Evolutionary conservation across 2,797 vertebrate genomes (phyloP).

Genomic region (Lacerta agilis): DNA sequence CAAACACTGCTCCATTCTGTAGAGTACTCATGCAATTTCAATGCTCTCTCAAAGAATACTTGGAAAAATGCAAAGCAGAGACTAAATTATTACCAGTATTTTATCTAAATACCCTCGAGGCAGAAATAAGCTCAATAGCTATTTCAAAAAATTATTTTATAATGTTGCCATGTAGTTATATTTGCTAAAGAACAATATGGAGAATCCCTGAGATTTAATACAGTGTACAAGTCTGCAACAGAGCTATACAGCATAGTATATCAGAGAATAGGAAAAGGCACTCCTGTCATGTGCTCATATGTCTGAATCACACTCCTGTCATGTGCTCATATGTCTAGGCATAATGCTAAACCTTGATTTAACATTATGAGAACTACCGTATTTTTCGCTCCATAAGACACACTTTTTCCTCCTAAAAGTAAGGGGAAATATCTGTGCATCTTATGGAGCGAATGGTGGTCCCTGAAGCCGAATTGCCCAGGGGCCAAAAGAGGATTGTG

Average conservation of each 20-base stretch:
- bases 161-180: conserved; percentile 48
- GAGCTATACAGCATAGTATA: too few relatives aligned
- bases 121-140: neutral
- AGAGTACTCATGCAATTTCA: neutral
- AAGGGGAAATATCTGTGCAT: too few relatives aligned
- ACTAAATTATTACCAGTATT: neutral
- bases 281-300: neutral
- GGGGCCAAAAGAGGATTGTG: too few relatives aligned
- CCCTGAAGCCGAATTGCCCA: too few relatives aligned
- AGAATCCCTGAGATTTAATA: conserved; percentile 61
- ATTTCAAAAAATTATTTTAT: conserved; percentile 12
- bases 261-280: too few relatives aligned
- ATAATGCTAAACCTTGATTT: too few relatives aligned
- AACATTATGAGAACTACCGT: too few relatives aligned
- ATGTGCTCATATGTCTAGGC: neutral
- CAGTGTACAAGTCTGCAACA: conserved; percentile 48
- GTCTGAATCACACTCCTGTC: neutral
- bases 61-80: neutral
- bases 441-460: too few relatives aligned
- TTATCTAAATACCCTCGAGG: neutral
- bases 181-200: conserved; percentile 53
- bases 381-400: too few relatives aligned
- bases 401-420: too few relatives aligned
- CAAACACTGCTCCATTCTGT: neutral
- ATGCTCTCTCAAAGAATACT: too few relatives aligned